Percentiles rank a stretch among this genome's conserved stretches.
These are phyloP conservation scores for Heliornis fulica DNA, from an alignment of 2,113 vertebrate species.

Conservation along the genomic window DNA sequence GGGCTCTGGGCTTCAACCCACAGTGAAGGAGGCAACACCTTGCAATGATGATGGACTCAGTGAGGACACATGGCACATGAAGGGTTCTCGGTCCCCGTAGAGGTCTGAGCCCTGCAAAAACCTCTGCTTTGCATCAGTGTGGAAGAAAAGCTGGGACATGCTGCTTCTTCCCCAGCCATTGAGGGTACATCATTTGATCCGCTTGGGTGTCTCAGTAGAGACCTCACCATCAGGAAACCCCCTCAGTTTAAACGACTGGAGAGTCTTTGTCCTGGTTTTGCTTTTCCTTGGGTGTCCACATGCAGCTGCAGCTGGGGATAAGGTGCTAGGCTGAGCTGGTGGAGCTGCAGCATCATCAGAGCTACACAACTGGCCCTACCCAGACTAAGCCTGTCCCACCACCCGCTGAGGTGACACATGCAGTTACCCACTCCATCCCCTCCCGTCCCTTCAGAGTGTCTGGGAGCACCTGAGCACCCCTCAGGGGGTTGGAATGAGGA, in stretches of 20 bases:
- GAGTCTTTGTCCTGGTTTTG: background rate
- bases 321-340: background rate
- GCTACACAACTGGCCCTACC: background rate
- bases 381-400: background rate
- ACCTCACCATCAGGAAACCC: background rate
- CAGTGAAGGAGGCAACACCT: background rate
- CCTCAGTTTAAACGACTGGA: background rate
- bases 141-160: background rate
- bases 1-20: background rate
- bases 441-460: background rate
- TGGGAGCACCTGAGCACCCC: background rate
- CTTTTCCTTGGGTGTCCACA: background rate
- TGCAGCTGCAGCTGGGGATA: background rate
- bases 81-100: fast-evolving
- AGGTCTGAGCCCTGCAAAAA: background rate
- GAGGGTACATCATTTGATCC: background rate
- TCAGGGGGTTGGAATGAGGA: background rate
- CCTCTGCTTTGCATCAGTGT: background rate
- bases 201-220: background rate
- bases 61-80: fast-evolving
- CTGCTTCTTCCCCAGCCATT: background rate
- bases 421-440: background rate
- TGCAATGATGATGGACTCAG: background rate
- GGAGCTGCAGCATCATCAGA: background rate
- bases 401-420: fast-evolving